Conservation (phyloP, 2,113 vertebrate species). For the Psephotus haematonotus region DNA sequence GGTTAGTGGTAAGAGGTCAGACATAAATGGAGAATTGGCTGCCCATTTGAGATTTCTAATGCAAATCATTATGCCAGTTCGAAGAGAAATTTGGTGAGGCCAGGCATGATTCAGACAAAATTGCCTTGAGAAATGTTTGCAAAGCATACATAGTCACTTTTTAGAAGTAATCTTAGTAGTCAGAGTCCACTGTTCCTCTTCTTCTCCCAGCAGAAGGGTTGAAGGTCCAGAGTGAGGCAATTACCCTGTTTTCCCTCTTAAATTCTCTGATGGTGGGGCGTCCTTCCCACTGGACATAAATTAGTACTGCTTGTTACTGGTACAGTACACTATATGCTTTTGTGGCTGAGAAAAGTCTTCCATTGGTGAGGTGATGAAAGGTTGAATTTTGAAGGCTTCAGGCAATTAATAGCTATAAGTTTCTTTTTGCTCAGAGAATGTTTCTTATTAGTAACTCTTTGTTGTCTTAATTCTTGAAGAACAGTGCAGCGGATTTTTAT, state of each 20-base stretch:
- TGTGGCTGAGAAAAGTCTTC: neutral
- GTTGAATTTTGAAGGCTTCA: neutral
- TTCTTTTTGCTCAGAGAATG: neutral
- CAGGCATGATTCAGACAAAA: neutral
- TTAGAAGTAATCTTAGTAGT: neutral
- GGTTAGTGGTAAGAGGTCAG: neutral
- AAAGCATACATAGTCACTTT: neutral
- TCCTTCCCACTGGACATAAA: neutral
- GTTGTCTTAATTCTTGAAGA: conserved; percentile 54
- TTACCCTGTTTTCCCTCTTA: neutral
- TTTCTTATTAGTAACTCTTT: neutral
- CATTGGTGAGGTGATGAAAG: neutral
- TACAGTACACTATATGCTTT: neutral
- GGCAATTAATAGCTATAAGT: neutral
- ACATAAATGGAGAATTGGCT: neutral
- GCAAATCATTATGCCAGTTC: neutral
- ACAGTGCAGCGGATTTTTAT: conserved; percentile 69
- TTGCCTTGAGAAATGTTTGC: neutral
- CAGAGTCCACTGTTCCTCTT: neutral
- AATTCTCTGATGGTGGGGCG: neutral
- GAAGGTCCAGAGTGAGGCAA: neutral
- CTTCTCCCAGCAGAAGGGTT: neutral
- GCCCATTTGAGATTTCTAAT: neutral
- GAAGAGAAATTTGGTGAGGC: neutral
- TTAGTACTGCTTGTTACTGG: neutral